phyloP scores from a whole-genome alignment of 2,797 vertebrate genomes.

The Sylvilagus floridanus region DNA sequence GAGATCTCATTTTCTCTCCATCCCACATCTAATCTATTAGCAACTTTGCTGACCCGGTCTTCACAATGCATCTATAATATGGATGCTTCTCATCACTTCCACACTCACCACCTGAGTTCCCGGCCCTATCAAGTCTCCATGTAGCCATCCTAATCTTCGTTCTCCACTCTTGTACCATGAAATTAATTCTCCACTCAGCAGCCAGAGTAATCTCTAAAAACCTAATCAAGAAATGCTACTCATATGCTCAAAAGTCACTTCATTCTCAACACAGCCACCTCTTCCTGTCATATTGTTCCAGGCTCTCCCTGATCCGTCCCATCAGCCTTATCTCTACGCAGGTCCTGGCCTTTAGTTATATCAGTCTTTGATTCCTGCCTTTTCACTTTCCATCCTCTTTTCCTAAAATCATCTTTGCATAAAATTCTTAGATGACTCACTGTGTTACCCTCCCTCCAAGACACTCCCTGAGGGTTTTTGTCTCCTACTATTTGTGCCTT shows the following conservation, averaged over 20 bases:
- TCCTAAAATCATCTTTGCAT: not conserved
- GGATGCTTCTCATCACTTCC: not conserved
- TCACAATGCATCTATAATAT: not conserved
- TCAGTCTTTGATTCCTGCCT: too few species aligned
- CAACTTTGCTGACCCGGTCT: not conserved
- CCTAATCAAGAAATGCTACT: not conserved
- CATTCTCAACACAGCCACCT: not conserved
- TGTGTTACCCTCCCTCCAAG: not conserved
- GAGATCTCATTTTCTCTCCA: not conserved
- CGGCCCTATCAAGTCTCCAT: not conserved
- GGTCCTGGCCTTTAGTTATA: not conserved
- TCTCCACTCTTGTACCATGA: not conserved
- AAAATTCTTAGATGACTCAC: not conserved
- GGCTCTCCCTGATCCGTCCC: not conserved
- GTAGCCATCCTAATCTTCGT: not conserved
- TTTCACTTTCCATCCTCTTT: not conserved
- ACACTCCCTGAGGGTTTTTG: not conserved
- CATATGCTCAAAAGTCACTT: not conserved
- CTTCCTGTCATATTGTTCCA: not conserved
- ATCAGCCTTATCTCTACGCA: not conserved
- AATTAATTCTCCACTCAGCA: not conserved
- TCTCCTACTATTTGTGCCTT: not conserved
- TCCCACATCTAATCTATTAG: not conserved
- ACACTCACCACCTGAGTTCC: not conserved
- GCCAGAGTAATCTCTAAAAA: not conserved